These are phyloP conservation scores for Bombycilla garrulus DNA, from an alignment of 2,113 vertebrate genomes.

Conservation along the genomic window DNA sequence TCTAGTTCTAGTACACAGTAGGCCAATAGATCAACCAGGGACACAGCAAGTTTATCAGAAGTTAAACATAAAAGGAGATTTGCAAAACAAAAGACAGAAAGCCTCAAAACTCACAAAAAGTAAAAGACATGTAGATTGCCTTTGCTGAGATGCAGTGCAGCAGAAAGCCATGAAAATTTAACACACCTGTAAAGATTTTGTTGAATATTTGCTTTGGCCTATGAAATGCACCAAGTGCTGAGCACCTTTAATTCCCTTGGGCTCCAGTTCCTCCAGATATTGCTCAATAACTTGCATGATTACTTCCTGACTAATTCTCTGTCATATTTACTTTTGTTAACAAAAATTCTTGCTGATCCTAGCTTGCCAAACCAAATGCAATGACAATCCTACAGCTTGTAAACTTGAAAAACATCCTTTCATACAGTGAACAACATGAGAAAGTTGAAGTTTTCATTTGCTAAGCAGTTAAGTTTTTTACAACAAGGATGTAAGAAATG, in stretches of 20 bases:
- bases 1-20: neutral
- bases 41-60: neutral
- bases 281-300: neutral
- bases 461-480: neutral
- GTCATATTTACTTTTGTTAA: neutral
- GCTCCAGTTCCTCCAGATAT: neutral
- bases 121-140: neutral
- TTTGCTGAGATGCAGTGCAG: neutral
- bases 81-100: neutral
- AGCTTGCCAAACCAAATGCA: neutral
- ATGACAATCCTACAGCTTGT: neutral
- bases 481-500: neutral
- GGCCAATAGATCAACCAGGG: neutral
- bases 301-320: neutral
- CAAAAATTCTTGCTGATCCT: neutral
- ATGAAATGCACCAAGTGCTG: neutral
- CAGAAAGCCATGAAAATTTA: neutral
- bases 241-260: neutral
- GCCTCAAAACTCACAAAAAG: neutral
- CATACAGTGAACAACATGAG: neutral
- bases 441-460: neutral
- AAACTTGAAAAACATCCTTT: neutral
- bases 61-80: neutral
- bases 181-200: neutral
- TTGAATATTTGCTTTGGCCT: neutral